These are phyloP conservation scores for Syngnathus floridae DNA, from an alignment of 2,113 vertebrate genomes.

Conservation along the genomic window DNA sequence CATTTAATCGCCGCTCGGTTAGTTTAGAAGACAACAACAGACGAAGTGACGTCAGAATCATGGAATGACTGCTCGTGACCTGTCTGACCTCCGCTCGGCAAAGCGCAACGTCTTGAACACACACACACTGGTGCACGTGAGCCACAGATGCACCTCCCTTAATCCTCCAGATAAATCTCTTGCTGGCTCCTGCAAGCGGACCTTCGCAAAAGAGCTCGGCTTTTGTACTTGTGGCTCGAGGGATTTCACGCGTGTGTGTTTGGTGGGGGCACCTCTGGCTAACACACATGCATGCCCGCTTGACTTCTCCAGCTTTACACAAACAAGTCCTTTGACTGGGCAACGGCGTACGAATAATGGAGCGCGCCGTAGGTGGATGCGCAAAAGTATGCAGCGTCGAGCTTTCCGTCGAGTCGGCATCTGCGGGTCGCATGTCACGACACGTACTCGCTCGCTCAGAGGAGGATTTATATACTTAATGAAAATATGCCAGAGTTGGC, in stretches of 20 bases:
- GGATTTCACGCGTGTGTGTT: conserved; percentile 9
- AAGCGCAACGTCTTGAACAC: conserved; percentile 8
- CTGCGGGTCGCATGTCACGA: conserved; percentile 27
- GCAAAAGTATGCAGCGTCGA: conserved; percentile 1
- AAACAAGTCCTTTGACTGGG: conserved; percentile 25
- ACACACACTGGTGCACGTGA: conserved; percentile 20
- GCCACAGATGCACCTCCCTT: conserved; percentile 44
- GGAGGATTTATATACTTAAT: conserved; percentile 32
- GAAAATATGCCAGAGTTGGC: conserved; percentile 39
- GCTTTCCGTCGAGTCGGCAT: conserved; percentile 13
- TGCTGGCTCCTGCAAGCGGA: conserved; percentile 36
- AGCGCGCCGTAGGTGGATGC: conserved; percentile 23
- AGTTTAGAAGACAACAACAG: conserved; percentile 29
- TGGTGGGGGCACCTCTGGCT: neutral
- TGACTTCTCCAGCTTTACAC: neutral
- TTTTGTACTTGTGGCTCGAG: conserved; percentile 28
- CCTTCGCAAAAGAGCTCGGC: conserved; percentile 25
- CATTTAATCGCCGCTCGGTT: conserved; percentile 65
- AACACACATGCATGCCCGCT: conserved; percentile 18
- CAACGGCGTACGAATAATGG: neutral
- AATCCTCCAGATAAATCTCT: conserved; percentile 65
- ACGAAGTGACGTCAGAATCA: conserved; percentile 26
- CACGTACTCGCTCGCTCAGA: conserved; percentile 28
- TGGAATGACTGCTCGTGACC: conserved; percentile 16
- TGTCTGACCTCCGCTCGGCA: conserved; percentile 20